These are phyloP conservation scores for Aleadryas rufinucha DNA, from an alignment of 2,113 vertebrate genomes.

Conservation along the genomic window DNA sequence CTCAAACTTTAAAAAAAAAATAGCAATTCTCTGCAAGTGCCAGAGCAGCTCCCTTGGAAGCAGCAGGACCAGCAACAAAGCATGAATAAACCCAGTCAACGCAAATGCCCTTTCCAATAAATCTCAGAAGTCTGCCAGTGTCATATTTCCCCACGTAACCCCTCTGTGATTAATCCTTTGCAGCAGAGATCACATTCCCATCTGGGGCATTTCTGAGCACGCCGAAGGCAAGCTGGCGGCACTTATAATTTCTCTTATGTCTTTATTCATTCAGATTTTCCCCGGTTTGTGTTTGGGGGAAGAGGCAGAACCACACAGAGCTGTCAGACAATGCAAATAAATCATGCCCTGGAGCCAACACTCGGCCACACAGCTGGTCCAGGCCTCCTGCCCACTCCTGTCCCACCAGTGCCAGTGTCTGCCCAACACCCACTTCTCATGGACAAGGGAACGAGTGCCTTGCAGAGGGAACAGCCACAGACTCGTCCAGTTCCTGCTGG, in stretches of 20 bases:
- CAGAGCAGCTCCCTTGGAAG: background rate
- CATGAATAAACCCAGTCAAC: slow-evolving; percentile 8
- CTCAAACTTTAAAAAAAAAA: background rate
- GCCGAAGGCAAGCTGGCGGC: background rate
- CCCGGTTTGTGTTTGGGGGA: background rate
- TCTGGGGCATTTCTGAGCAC: background rate
- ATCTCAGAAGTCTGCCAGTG: background rate
- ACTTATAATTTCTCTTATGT: background rate
- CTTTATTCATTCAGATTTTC: background rate
- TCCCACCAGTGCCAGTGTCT: background rate
- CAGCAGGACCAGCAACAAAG: background rate
- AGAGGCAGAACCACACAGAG: background rate
- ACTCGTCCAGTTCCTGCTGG: background rate
- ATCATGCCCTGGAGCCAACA: background rate
- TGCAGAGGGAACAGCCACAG: background rate
- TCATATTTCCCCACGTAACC: slow-evolving; percentile 1
- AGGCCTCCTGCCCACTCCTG: background rate
- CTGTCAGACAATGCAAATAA: background rate
- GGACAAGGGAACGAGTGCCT: accelerated
- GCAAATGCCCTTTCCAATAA: slow-evolving; percentile 34
- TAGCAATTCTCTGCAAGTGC: background rate
- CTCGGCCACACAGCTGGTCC: accelerated
- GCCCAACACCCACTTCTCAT: background rate
- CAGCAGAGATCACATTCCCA: slow-evolving; percentile 19
- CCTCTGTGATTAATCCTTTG: background rate